Conservation (phyloP, 2,888 invertebrate genomes). For the Petrolisthes manimaculis region DNA sequence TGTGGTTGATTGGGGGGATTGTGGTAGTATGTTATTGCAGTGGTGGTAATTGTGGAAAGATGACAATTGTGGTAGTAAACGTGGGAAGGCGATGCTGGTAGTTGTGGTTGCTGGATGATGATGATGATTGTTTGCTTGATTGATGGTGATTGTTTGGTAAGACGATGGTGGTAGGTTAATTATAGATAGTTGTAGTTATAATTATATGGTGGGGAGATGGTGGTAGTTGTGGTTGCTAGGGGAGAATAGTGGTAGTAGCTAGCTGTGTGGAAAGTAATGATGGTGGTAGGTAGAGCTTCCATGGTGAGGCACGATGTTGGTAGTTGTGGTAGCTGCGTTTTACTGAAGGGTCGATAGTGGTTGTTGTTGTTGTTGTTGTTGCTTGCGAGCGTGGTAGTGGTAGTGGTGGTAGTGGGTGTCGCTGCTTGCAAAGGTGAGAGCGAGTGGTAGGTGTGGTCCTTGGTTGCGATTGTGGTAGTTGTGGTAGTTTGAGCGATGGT, state of each 20-base stretch:
- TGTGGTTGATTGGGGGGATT: too few relatives aligned
- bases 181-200: not conserved
- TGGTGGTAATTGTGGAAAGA: too few relatives aligned
- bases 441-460: not conserved
- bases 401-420: not conserved
- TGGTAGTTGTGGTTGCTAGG: conserved; percentile 6
- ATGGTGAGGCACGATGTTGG: not conserved
- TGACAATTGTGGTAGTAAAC: too few relatives aligned
- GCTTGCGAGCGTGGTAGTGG: not conserved
- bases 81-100: not conserved
- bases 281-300: not conserved
- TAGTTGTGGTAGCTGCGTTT: conserved; percentile 1
- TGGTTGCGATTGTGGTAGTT: not conserved
- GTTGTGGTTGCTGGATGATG: not conserved
- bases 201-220: not conserved
- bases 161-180: too few relatives aligned
- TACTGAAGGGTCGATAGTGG: not conserved
- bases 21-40: too few relatives aligned
- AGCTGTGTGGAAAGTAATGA: not conserved
- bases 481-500: not conserved
- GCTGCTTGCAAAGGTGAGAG: not conserved
- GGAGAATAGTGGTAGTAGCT: not conserved
- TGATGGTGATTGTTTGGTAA: too few relatives aligned
- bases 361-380: not conserved
- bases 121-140: not conserved